Evolutionary conservation across 2,113 vertebrate genomes (phyloP), one percentile per base, ranked within the genome.

Genomic region (Aptenodytes forsteri): DNA sequence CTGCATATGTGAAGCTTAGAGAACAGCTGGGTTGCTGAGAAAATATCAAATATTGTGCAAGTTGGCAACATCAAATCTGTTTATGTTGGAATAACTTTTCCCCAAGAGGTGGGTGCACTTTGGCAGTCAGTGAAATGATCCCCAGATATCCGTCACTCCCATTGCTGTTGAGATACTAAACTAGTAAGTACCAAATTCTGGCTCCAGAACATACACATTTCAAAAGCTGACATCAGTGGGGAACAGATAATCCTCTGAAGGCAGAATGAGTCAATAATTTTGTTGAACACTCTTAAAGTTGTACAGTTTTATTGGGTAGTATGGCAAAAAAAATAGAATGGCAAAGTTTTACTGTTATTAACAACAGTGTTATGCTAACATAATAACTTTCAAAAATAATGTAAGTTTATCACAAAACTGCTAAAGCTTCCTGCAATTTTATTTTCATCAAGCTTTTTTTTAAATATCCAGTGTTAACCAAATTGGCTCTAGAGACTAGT

Each of bases 21-120:
- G 67, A 93, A 87, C 81, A 96, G 47, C 69, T 96, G 70, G 9
- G 27, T 13, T 3, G 5, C 47, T 82, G 34, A 89, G 61, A 96
- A 95, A 85, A 82, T 59, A 95, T 29, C 36, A 93, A 96, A 95
- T 84, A 89, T 79, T 89, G 18, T 79, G 44, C n/a, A 75, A 96
- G 65, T 17, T 87, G 84, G 65, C 72, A 85, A 44, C n/a, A 87
- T 56, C n/a, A 82, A 69, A 95, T 67, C 11, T 84, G 65, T 95
- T 96, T 96, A 62, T 23, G 2, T 47, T 93, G 81, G 93, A 93
- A 66, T 56, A 87, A 58, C 42, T 89, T 84, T 71, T 72, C 30
- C 38, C 36, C 59, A 72, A 55, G 93, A 87, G 52, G 21, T 67
- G 87, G 44, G 20, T 71, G n/a, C 30, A 44, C 14, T 87, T 91